Percentiles rank a stretch among this genome's conserved stretches.
Evolutionary conservation across 2,888 invertebrate species (phyloP).

Genomic region (Eledona agricola): DNA sequence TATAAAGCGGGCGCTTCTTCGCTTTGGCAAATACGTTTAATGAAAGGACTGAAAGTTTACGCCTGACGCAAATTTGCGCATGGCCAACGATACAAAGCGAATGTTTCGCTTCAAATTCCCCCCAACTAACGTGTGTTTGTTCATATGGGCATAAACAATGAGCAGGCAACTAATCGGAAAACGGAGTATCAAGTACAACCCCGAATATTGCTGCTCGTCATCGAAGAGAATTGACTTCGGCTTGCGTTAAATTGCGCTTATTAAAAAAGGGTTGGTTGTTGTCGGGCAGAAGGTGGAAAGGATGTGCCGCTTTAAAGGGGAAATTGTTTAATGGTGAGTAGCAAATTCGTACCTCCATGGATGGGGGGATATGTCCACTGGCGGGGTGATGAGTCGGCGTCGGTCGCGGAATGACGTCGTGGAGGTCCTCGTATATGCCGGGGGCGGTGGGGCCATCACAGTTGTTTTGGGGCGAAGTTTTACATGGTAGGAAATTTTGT

Average conservation of each 20-base stretch:
- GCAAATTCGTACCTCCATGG: slow-evolving; percentile 59
- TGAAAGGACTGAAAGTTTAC: slow-evolving; percentile 38
- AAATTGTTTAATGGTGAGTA: slow-evolving; percentile 9
- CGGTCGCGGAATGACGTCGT: slow-evolving; percentile 69
- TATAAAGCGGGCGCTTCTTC: slow-evolving; percentile 21
- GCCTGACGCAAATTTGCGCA: slow-evolving; percentile 38
- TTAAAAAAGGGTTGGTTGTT: slow-evolving; percentile 12
- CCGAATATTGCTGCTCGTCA: slow-evolving; percentile 14
- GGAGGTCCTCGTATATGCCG: slow-evolving; percentile 83
- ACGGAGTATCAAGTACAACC: not conserved
- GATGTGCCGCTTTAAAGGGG: slow-evolving; percentile 21
- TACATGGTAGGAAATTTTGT: slow-evolving; percentile 84
- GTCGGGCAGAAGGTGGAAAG: not conserved
- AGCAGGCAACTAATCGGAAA: not conserved
- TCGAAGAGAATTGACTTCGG: slow-evolving; percentile 18
- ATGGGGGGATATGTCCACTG: slow-evolving; percentile 61
- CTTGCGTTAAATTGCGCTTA: slow-evolving; percentile 12
- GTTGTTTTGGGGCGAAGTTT: slow-evolving; percentile 72
- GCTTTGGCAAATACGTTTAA: slow-evolving; percentile 38
- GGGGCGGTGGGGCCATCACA: slow-evolving; percentile 66
- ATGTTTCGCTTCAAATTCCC: slow-evolving; percentile 40
- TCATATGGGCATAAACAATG: slow-evolving; percentile 23
- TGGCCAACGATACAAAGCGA: slow-evolving; percentile 39
- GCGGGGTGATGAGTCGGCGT: slow-evolving; percentile 60
- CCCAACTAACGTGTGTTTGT: slow-evolving; percentile 18